Conservation (phyloP, 2,888 invertebrate species). For the Biston betularia region DNA sequence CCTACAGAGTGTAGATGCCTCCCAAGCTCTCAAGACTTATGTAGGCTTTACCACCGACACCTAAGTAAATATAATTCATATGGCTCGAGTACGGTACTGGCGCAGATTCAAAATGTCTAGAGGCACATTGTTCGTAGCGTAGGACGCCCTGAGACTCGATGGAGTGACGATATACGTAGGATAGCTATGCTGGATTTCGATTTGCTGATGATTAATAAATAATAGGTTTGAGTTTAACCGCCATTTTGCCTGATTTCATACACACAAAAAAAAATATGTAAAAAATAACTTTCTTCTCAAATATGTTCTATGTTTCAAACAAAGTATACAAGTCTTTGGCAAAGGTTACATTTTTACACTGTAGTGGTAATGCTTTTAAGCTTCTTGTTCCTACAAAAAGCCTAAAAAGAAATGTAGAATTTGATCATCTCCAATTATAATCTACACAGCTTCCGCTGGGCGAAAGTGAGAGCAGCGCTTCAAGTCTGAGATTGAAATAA, state of each 20-base stretch:
- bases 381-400: too few relatives aligned
- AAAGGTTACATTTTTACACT: not conserved
- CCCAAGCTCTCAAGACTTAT: constrained; percentile 17
- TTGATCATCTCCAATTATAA: not conserved
- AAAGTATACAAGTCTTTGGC: too few relatives aligned
- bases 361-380: too few relatives aligned
- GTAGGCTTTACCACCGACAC: constrained; percentile 25
- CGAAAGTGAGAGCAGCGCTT: not conserved
- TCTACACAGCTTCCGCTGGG: constrained; percentile 2
- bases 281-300: too few relatives aligned
- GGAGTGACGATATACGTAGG: too few relatives aligned
- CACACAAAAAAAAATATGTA: too few relatives aligned
- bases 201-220: too few relatives aligned
- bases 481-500: constrained; percentile 32
- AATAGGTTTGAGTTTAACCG: too few relatives aligned
- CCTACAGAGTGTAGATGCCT: constrained; percentile 5
- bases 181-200: too few relatives aligned
- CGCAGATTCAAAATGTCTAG: not conserved
- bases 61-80: constrained; percentile 35
- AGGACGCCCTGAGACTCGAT: not conserved
- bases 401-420: too few relatives aligned
- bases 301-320: too few relatives aligned
- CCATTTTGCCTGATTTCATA: too few relatives aligned
- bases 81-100: constrained; percentile 11
- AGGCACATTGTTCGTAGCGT: not conserved